Evolutionary conservation across 2,797 vertebrate genomes (phyloP).

Genomic region (Helostoma temminkii): DNA sequence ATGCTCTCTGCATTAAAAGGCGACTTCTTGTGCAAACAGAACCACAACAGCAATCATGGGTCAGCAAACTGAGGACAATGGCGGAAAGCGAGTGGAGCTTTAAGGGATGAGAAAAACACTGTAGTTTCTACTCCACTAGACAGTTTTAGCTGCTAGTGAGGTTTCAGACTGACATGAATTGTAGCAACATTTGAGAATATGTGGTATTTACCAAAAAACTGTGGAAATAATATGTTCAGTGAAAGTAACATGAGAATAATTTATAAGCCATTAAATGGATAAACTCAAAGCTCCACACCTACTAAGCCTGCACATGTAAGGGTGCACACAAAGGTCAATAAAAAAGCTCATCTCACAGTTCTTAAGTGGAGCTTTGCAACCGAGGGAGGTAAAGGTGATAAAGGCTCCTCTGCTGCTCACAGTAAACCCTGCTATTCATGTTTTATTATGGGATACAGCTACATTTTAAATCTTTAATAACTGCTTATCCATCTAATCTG

Average conservation of each 20-base stretch:
- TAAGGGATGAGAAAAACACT: neutral
- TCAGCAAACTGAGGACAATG: slow-evolving; percentile 22
- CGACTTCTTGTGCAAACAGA: slow-evolving; percentile 66
- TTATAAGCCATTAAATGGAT: slow-evolving; percentile 2
- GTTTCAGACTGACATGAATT: neutral
- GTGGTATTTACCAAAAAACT: neutral
- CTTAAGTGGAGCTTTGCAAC: slow-evolving; percentile 8
- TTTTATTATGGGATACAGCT: neutral
- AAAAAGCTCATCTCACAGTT: neutral
- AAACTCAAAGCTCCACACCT: neutral
- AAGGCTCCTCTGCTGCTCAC: neutral
- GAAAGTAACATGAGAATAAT: neutral
- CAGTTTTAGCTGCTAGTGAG: too few relatives aligned
- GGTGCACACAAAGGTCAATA: slow-evolving; percentile 4
- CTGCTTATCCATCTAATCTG: neutral
- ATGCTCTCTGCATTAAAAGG: slow-evolving; percentile 74
- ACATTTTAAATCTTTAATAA: neutral
- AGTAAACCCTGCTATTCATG: neutral
- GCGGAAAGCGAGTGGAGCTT: neutral
- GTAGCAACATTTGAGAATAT: neutral
- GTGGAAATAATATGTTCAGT: neutral
- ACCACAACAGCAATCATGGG: slow-evolving; percentile 73
- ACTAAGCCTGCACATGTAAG: neutral
- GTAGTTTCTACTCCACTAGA: neutral
- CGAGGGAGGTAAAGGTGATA: neutral